Evolutionary conservation across 2,113 vertebrate genomes (phyloP).

Genomic region (Crotalus viridis): DNA sequence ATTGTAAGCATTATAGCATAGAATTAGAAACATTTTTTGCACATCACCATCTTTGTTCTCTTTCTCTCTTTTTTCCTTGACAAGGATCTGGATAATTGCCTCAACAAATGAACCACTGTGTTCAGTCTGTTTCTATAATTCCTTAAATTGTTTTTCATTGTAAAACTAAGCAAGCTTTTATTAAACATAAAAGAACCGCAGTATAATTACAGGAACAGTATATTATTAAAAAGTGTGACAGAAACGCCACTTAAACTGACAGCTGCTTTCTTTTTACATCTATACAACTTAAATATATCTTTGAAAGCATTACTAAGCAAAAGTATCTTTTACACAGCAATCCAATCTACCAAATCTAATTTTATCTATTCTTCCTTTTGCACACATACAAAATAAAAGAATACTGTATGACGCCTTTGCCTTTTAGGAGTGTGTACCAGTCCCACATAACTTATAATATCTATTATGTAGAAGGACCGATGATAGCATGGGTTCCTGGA

Average conservation of each 20-base stretch:
- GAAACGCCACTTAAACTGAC: conserved; percentile 79
- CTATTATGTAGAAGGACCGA: neutral
- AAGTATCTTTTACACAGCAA: conserved; percentile 29
- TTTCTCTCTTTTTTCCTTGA: conserved; percentile 51
- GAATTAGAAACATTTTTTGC: conserved; percentile 79
- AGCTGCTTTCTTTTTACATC: conserved; percentile 80
- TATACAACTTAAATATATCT: conserved; percentile 80
- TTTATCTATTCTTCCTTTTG: conserved; percentile 10
- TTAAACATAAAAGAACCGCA: conserved; percentile 83
- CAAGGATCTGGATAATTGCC: conserved; percentile 81
- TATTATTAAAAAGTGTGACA: conserved; percentile 87
- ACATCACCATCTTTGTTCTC: conserved; percentile 69
- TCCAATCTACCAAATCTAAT: conserved; percentile 2
- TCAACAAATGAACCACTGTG: conserved; percentile 78
- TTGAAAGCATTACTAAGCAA: conserved; percentile 63
- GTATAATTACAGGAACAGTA: conserved; percentile 77
- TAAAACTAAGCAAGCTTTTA: conserved; percentile 76
- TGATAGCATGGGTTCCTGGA: neutral
- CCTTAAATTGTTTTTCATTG: conserved; percentile 79
- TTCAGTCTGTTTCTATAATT: conserved; percentile 80
- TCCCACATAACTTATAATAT: neutral
- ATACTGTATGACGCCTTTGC: neutral
- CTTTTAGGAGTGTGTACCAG: neutral
- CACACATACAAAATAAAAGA: neutral
- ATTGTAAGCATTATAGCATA: conserved; percentile 76